phyloP scores from a whole-genome alignment of 2,888 invertebrate species.

The Emmelina monodactyla region DNA sequence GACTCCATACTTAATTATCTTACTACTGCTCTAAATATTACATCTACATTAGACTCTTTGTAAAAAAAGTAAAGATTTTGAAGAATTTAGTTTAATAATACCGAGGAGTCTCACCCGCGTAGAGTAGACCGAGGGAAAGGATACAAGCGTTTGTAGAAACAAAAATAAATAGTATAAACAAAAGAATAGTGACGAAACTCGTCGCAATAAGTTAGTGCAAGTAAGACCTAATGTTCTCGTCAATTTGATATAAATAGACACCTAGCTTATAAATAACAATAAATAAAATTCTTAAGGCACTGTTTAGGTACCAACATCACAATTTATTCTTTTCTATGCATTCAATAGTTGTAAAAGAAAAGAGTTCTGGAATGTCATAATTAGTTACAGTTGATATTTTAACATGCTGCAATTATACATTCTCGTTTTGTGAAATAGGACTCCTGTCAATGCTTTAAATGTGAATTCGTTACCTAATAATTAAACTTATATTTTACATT shows the following conservation, averaged over 20 bases:
- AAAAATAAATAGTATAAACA: constrained; percentile 1
- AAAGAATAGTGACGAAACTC: constrained; percentile 1
- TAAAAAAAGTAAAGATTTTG: not conserved
- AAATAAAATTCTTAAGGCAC: constrained; percentile 65
- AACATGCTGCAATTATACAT: constrained; percentile 28
- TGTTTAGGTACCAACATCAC: constrained; percentile 60
- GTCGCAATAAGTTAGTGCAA: constrained; percentile 17
- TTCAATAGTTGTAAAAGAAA: constrained; percentile 23
- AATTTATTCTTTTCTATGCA: constrained; percentile 41
- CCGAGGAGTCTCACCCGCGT: too few species aligned
- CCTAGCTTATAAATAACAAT: constrained; percentile 59
- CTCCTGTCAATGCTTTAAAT: constrained; percentile 3
- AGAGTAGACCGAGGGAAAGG: too few species aligned
- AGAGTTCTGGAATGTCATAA: constrained; percentile 58
- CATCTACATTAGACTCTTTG: not conserved
- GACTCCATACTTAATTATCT: not conserved
- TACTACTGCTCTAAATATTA: not conserved
- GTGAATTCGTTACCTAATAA: constrained; percentile 2
- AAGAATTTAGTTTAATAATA: too few species aligned
- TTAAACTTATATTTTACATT: constrained; percentile 35
- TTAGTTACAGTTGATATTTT: constrained; percentile 36
- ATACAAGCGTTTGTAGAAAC: not conserved
- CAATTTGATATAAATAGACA: constrained; percentile 56
- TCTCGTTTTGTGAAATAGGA: not conserved
- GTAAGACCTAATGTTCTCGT: constrained; percentile 43